These are phyloP conservation scores for Enteromius unitaeniatus DNA, from an alignment of 2,797 vertebrate species.

Conservation along the genomic window DNA sequence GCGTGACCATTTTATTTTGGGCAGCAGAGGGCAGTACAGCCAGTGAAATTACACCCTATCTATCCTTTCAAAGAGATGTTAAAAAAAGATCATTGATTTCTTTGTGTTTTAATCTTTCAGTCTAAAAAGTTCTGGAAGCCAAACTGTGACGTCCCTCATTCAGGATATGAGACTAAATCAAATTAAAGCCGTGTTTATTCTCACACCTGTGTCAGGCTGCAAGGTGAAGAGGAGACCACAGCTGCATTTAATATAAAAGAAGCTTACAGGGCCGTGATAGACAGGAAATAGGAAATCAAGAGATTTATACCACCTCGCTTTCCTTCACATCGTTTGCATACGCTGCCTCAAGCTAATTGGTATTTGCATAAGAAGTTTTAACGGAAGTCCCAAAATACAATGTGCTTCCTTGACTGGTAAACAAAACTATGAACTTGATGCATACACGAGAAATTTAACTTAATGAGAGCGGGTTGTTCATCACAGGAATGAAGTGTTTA, in stretches of 20 bases:
- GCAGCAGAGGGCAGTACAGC: slow-evolving; percentile 28
- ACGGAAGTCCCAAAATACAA: background rate
- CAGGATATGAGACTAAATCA: slow-evolving; percentile 21
- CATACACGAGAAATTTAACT: background rate
- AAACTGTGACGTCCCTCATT: slow-evolving; percentile 2
- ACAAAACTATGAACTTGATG: background rate
- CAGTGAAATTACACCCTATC: background rate
- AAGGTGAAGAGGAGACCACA: slow-evolving; percentile 11
- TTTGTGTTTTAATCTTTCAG: background rate
- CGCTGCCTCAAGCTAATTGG: slow-evolving; percentile 19
- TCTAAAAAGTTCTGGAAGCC: background rate
- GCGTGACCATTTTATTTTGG: background rate
- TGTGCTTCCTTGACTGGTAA: background rate
- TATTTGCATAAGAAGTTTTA: slow-evolving; percentile 12
- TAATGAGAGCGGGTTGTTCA: too few relatives aligned
- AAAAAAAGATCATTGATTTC: background rate
- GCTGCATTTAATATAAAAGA: slow-evolving; percentile 21
- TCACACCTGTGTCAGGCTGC: slow-evolving; percentile 1
- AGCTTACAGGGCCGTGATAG: background rate
- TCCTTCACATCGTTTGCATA: background rate
- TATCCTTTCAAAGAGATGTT: background rate
- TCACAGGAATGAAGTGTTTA: background rate
- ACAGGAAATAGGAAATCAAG: slow-evolving; percentile 19
- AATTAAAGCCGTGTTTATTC: too few relatives aligned
- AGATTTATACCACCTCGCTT: background rate